Evolutionary conservation across 2,888 invertebrate genomes (phyloP), one percentile per base, ranked within the genome.

Genomic region (Aphidoletes aphidimyza): DNA sequence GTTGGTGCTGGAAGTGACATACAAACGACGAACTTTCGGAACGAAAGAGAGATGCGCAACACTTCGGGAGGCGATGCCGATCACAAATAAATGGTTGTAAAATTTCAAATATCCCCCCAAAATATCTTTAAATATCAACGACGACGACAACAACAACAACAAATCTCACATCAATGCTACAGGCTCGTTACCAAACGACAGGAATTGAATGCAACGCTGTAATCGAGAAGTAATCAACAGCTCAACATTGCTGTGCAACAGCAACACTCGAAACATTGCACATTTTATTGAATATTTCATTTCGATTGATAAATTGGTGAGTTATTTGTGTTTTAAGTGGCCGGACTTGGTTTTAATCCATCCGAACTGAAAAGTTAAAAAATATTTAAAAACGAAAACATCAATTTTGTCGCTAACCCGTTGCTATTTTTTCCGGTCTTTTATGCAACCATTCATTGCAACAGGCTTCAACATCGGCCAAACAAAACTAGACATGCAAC

Each of bases 401-500:
- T n/a, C n/a, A n/a, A 6, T 54, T 54, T 22, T 22, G 47, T 47
- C 11, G 8, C 26, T 59, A 17, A 34, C 34, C 6, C 34, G 2
- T 14, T 69, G 19, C 11, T 22, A 2, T 81, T 37, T 37, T 36
- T 81, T 81, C 37, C 37, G 19, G 19, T 36, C 3, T 0, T n/a
- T 37, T 5, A 81, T 81, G 0, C 37, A 37, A 5, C 6, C 59
- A 49, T 49, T 34, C 69, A 69, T 69, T 54, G n/a, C 54, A n/a
- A n/a, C n/a, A 81, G 81, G 81, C 81, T 36, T 37, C 11, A 81
- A 17, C 37, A 81, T 37, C 81, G 69, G 81, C 81, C 81, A 81
- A 36, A 81, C 81, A 81, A 22, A 81, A 81, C 81, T 81, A 81
- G 81, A 81, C 81, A 81, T 81, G 81, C 81, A 81, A 37, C 81